Conservation (phyloP, 2,113 vertebrate species). For the Peromyscus maniculatus region DNA sequence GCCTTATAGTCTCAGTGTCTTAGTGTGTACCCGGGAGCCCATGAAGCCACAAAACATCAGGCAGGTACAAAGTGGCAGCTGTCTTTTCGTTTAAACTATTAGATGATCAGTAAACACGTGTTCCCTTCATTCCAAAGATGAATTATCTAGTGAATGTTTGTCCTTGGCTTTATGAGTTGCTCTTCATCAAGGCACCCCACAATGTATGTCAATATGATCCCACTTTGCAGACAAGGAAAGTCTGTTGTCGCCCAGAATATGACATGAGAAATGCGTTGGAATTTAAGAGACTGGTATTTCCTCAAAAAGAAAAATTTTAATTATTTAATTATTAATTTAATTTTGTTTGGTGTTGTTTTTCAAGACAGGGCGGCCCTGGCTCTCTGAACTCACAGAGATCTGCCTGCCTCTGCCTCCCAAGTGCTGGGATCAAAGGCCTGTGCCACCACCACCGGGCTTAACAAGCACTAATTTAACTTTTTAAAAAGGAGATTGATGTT, state of each 20-base stretch:
- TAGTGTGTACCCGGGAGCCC: no score
- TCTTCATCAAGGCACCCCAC: neutral
- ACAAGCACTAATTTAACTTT: neutral
- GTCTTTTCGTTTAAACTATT: neutral
- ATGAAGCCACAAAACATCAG: neutral
- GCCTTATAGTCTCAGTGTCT: neutral
- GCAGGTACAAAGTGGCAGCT: neutral
- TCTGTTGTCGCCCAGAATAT: neutral
- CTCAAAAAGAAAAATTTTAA: neutral
- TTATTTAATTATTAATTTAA: neutral
- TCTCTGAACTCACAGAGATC: neutral
- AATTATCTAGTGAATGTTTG: neutral
- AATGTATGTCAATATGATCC: neutral
- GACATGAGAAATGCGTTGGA: neutral
- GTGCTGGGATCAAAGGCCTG: neutral
- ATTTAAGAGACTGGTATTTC: neutral
- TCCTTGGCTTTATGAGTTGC: neutral
- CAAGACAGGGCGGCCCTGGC: neutral
- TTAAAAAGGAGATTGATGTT: neutral
- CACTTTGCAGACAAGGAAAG: neutral
- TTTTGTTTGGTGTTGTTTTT: neutral
- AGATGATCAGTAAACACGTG: neutral
- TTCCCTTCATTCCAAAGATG: neutral
- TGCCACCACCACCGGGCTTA: neutral
- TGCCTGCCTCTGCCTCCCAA: neutral